Conservation (phyloP, 2,888 invertebrate genomes). For the Tinea pellionella region DNA sequence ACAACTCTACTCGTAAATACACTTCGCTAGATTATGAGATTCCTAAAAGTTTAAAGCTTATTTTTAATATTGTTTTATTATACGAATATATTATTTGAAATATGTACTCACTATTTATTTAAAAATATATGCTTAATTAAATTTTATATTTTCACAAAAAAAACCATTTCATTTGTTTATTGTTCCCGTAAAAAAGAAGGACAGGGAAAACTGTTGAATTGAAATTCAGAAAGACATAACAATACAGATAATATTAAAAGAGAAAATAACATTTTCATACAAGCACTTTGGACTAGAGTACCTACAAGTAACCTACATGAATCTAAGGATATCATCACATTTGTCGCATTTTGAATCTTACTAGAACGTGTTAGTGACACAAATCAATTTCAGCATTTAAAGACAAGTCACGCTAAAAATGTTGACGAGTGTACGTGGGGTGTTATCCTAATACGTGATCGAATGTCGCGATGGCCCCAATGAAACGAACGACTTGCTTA, state of each 20-base stretch:
- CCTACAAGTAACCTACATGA: not conserved
- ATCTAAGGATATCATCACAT: not conserved
- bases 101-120: too few relatives aligned
- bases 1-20: too few relatives aligned
- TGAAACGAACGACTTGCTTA: conserved; percentile 1
- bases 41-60: too few relatives aligned
- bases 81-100: too few relatives aligned
- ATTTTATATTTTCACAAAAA: too few relatives aligned
- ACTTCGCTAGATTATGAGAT: too few relatives aligned
- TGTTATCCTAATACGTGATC: conserved; percentile 11
- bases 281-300: not conserved
- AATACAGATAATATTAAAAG: conserved; percentile 1
- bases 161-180: not conserved
- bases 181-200: not conserved
- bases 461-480: conserved; percentile 3
- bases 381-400: not conserved
- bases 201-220: not conserved
- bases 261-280: not conserved
- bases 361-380: not conserved
- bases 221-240: not conserved
- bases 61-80: too few relatives aligned
- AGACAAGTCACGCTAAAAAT: conserved; percentile 6
- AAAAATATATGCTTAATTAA: too few relatives aligned
- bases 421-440: conserved; percentile 8
- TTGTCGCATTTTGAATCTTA: not conserved